Evolutionary conservation across 2,797 vertebrate species (phyloP), one percentile per base, ranked within the genome.

Genomic region (Babyrousa celebensis): DNA sequence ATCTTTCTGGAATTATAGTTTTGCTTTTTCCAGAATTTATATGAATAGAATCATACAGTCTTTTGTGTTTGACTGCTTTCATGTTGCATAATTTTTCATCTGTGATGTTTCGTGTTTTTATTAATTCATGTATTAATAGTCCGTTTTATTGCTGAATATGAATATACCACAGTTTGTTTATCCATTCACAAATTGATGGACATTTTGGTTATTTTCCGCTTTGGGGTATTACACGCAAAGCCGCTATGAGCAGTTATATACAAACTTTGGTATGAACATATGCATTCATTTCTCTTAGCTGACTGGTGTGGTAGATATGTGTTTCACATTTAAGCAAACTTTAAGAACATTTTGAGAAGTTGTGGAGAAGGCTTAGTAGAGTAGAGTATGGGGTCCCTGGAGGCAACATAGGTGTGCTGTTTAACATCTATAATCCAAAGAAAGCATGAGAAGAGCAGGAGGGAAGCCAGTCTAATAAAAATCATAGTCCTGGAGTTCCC

Each of bases 11-110:
- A 85, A 78, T 12, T 62, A 62, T 29, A 70, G 2, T 54, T 96
- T 96, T 91, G 21, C 21, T 11, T 91, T 83, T 94, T 95, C 54
- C 18, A 93, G 70, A 94, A 95, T 70, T 79, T 70, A n/a, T 70
- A n/a, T 67, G 32, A 89, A 36, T 48, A 93, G 43, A 63, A 43
- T 63, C 52, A 63, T 52, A 63, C 6, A 27, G 70, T 67, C 25
- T 84, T 85, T 85, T 80, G 48, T 27, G 20, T 63, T 88, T 94
- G 32, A 21, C 16, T 68, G 18, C 16, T 93, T 78, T 86, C 36
- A 86, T 12, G 54, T 85, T 86, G 23, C 43, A 68, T 91, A 78
- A n/a, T 70, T 60, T 83, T 60, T 23, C 63, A n/a, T 43, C 29
- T 15, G 6, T 56, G 7, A 29, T 83, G 6, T 56, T 63, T 94